Evolutionary conservation across 2,888 invertebrate genomes (phyloP).

Genomic region (Cantharis nigra): DNA sequence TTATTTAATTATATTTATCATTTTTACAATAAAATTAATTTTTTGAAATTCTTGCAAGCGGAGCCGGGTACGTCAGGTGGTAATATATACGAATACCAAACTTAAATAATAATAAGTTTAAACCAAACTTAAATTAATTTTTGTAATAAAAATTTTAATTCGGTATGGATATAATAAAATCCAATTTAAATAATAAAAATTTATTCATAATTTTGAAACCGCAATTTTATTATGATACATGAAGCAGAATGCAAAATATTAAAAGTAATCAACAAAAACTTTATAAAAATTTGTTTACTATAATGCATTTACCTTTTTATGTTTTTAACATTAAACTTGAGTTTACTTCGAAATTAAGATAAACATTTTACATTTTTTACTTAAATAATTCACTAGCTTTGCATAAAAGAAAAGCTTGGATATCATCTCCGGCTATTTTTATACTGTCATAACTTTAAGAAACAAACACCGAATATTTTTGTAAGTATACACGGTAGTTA

Average conservation of each 20-base stretch:
- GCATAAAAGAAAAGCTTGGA: slow-evolving; percentile 9
- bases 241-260: neutral
- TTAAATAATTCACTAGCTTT: slow-evolving; percentile 11
- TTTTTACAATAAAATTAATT: too few relatives aligned
- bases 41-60: too few relatives aligned
- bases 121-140: too few relatives aligned
- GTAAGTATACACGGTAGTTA: neutral
- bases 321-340: slow-evolving; percentile 12
- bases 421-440: slow-evolving; percentile 5
- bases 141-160: too few relatives aligned
- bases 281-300: neutral
- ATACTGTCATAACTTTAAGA: slow-evolving; percentile 2
- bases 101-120: too few relatives aligned
- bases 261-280: neutral
- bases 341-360: slow-evolving; percentile 7
- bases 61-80: too few relatives aligned
- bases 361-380: neutral
- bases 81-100: too few relatives aligned
- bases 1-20: neutral
- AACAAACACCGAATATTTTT: neutral
- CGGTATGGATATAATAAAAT: too few relatives aligned
- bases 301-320: neutral
- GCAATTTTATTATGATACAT: neutral
- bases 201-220: too few relatives aligned
- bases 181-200: neutral